Evolutionary conservation across 2,797 vertebrate genomes (phyloP).

Genomic region (Pachyuromys duprasi): DNA sequence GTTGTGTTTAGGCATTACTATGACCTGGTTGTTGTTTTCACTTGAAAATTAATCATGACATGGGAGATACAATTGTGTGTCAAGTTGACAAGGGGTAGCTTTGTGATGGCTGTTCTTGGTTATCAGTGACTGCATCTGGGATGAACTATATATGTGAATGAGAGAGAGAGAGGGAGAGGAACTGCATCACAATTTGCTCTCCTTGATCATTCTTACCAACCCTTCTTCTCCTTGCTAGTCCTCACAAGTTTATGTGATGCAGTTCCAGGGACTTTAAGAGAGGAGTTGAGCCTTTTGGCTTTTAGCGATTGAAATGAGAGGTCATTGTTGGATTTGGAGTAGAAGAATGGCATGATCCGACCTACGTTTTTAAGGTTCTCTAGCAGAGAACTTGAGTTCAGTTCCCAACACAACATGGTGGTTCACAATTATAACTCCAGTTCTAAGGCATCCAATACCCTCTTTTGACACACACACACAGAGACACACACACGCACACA

Average conservation of each 20-base stretch:
- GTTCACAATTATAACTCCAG: not conserved
- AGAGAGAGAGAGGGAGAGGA: too few species aligned
- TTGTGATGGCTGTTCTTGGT: not conserved
- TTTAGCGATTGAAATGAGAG: constrained; percentile 3
- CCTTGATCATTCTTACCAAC: too few species aligned
- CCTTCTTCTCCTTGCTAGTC: too few species aligned
- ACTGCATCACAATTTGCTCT: too few species aligned
- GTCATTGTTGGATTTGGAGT: not conserved
- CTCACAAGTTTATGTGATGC: too few species aligned
- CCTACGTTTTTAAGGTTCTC: not conserved
- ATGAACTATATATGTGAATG: not conserved
- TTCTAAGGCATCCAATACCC: not conserved
- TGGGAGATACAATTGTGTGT: not conserved
- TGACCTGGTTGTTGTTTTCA: not conserved
- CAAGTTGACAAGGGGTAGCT: not conserved
- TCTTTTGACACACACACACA: not conserved
- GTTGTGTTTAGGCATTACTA: not conserved
- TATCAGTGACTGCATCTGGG: not conserved
- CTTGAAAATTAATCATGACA: not conserved
- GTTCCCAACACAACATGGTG: not conserved
- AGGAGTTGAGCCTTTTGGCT: not conserved
- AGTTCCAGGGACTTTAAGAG: not conserved
- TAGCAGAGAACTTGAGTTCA: not conserved
- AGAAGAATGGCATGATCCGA: not conserved
- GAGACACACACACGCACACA: not conserved